Evolutionary conservation across 2,888 invertebrate species (phyloP).

Genomic region (Choristoneura rosaceana): DNA sequence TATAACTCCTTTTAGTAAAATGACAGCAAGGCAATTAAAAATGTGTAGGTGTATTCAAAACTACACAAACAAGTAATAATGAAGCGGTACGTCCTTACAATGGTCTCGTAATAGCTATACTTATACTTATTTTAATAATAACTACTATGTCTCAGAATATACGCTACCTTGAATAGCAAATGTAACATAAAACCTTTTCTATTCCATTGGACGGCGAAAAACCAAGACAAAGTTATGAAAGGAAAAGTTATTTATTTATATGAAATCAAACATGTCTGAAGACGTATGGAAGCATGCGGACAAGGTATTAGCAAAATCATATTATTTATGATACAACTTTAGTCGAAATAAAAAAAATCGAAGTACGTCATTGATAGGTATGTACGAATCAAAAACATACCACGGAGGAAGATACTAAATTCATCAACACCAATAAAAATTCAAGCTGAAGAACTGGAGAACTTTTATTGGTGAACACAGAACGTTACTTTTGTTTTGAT

Average conservation of each 20-base stretch:
- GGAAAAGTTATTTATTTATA: slow-evolving; percentile 17
- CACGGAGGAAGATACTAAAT: not conserved
- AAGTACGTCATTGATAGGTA: not conserved
- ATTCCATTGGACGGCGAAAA: not conserved
- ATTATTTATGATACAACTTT: too few species aligned
- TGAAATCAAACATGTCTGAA: slow-evolving; percentile 4
- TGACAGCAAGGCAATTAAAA: too few species aligned
- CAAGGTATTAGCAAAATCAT: not conserved
- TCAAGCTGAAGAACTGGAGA: not conserved
- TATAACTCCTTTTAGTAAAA: too few species aligned
- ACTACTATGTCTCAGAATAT: not conserved
- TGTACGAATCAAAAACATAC: not conserved
- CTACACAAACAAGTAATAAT: not conserved
- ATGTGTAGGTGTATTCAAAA: too few species aligned
- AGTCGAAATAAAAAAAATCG: too few species aligned
- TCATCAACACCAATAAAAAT: not conserved
- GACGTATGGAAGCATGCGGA: not conserved
- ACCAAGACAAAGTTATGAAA: not conserved
- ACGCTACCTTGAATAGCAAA: not conserved
- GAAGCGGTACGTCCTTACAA: not conserved
- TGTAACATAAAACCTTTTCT: not conserved
- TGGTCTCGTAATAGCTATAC: not conserved
- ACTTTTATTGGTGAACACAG: not conserved
- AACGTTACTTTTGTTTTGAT: not conserved
- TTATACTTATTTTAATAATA: not conserved